Conservation (phyloP, 2,888 invertebrate species). For the Lutraria lutraria region DNA sequence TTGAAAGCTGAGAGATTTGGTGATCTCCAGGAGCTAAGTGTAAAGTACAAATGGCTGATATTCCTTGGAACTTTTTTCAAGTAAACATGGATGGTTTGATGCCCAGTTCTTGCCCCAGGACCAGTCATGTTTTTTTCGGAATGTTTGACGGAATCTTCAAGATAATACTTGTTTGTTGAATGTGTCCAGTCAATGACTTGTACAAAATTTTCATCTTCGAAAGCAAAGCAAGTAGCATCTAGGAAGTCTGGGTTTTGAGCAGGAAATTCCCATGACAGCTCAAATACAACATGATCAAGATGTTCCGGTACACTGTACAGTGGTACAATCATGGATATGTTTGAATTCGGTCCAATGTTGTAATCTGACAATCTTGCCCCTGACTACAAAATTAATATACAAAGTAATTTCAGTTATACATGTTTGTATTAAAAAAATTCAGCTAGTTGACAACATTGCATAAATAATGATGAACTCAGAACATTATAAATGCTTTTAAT, state of each 20-base stretch:
- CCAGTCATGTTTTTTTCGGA: slow-evolving; percentile 49
- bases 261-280: slow-evolving; percentile 56
- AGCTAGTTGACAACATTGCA: too few relatives aligned
- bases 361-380: slow-evolving; percentile 39
- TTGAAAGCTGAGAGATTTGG: slow-evolving; percentile 51
- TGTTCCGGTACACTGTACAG: slow-evolving; percentile 56
- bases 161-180: slow-evolving; percentile 43
- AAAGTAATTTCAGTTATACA: background rate
- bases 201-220: slow-evolving; percentile 40
- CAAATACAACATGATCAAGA: slow-evolving; percentile 56
- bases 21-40: slow-evolving; percentile 59
- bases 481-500: too few relatives aligned
- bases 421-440: background rate
- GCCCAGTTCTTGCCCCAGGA: slow-evolving; percentile 44
- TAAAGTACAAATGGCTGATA: slow-evolving; percentile 56
- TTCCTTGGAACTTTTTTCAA: slow-evolving; percentile 47
- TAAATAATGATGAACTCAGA: too few relatives aligned
- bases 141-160: slow-evolving; percentile 39
- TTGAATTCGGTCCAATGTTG: slow-evolving; percentile 27
- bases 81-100: slow-evolving; percentile 52
- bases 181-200: slow-evolving; percentile 55
- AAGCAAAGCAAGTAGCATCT: slow-evolving; percentile 54
- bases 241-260: slow-evolving; percentile 48
- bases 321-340: slow-evolving; percentile 46
- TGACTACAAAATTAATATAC: too few relatives aligned